Base-by-base conservation (phyloP, 1,140 invertebrate species). In the Adelges cooleyi region DNA sequence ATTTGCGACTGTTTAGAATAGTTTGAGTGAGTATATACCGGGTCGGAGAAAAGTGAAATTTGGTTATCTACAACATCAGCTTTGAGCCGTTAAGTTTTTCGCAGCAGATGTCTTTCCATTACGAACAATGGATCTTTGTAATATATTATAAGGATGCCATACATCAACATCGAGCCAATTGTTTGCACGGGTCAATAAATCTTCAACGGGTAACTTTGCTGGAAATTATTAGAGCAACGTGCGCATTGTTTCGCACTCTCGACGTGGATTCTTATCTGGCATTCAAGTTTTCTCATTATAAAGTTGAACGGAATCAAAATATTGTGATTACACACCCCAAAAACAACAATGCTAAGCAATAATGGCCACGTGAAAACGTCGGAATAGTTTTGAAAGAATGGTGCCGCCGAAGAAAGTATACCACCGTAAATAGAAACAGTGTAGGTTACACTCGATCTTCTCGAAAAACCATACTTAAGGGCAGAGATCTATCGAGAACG, bases 281-380 rank as follows among this genome's bases (percentile, higher is more conserved):
- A 48, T 48, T 62, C 56, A 62, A 62, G 56, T 62, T 62, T 62
- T 62, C 56, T 62, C 56, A 62, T 62, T 62, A 62, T 46, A 62
- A 62, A 62, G 56, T 62, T 62, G 27, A 46, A 48, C 56, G 42
- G 25, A 48, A 62, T 62, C 56, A 62, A 62, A 62, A 62, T 62
- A 62, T 62, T 48, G 56, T n/a, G 18, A 42, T 25, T 59, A 42
- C 40, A 25, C 15, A 17, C 40, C 40, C 25, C 27, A 33, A 48
- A 59, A 62, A 62, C 56, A 59, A 59, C 40, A 59, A 59, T 48
- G 40, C n/a, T 1, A 3, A n/a, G n/a, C 11, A 48, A 62, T 48
- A 62, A 62, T 22, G 56, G 54, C 42, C 38, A 42, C 23, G 40
- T 22, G 56, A 29, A 59, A 59, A 59, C 22, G 10, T 40, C 13